phyloP scores from a whole-genome alignment of 2,888 invertebrate species.

The Automeris io region DNA sequence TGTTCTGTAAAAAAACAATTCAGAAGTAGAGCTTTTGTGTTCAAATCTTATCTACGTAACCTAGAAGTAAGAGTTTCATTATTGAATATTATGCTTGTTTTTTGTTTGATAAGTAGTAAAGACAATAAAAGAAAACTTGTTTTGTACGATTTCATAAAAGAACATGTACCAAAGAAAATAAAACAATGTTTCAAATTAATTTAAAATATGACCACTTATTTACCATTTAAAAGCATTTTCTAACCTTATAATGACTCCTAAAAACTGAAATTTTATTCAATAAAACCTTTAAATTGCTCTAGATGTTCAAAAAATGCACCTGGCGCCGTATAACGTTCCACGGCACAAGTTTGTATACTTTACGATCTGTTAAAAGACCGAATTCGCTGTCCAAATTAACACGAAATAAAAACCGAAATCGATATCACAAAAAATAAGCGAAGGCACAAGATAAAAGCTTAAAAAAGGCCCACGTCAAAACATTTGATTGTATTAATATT shows the following conservation, averaged over 20 bases:
- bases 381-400: slow-evolving; percentile 77
- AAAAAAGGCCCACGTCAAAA: slow-evolving; percentile 76
- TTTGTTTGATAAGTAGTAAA: too few species aligned
- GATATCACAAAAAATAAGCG: slow-evolving; percentile 69
- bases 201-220: too few species aligned
- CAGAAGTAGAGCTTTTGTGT: too few species aligned
- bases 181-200: too few species aligned
- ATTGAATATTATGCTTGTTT: too few species aligned
- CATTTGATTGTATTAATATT: slow-evolving; percentile 78
- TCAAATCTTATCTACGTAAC: too few species aligned
- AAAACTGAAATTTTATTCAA: slow-evolving; percentile 19
- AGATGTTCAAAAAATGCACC: slow-evolving; percentile 40
- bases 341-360: slow-evolving; percentile 52
- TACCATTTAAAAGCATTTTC: too few species aligned
- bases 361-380: slow-evolving; percentile 78
- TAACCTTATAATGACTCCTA: neutral
- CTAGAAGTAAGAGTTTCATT: too few species aligned
- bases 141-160: too few species aligned
- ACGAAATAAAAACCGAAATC: slow-evolving; percentile 74
- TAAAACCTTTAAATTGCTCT: slow-evolving; percentile 20
- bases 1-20: too few species aligned
- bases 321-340: slow-evolving; percentile 48
- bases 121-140: too few species aligned
- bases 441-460: slow-evolving; percentile 73
- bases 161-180: too few species aligned